Evolutionary conservation across 2,113 vertebrate species (phyloP).

Genomic region (Notechis scutatus): DNA sequence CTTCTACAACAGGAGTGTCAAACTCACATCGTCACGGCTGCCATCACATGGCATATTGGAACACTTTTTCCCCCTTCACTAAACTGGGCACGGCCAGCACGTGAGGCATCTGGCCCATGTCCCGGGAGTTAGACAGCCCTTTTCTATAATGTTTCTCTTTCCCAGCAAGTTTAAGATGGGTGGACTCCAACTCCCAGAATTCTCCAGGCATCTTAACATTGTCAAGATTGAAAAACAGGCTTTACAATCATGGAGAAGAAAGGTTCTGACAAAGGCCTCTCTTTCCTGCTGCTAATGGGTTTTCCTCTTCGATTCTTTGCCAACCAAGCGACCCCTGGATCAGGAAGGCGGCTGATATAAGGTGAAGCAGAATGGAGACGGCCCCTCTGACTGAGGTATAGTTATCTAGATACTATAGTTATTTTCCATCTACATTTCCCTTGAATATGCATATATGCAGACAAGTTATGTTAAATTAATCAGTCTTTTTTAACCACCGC

Average conservation of each 20-base stretch:
- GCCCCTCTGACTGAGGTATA: background rate
- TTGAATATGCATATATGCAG: background rate
- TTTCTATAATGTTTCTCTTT: background rate
- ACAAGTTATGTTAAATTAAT: background rate
- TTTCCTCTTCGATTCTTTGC: background rate
- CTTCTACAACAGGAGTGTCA: background rate
- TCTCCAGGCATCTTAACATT: background rate
- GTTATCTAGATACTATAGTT: background rate
- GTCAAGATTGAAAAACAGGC: background rate
- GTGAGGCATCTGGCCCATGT: too few relatives aligned
- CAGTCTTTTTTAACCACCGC: background rate
- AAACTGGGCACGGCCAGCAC: too few relatives aligned
- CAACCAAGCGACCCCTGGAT: background rate
- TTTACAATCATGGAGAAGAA: background rate
- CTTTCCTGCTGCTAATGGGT: rapidly evolving
- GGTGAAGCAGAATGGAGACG: background rate
- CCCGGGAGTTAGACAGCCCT: too few relatives aligned
- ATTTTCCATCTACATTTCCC: background rate
- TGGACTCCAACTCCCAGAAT: background rate
- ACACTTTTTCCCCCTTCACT: too few relatives aligned
- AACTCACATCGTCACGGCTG: too few relatives aligned
- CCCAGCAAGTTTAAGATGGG: background rate
- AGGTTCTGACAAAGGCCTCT: rapidly evolving
- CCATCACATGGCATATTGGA: too few relatives aligned
- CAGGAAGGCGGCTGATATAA: background rate